These are phyloP conservation scores for Phrynocephalus forsythii DNA, from an alignment of 2,797 vertebrate genomes.

Conservation along the genomic window DNA sequence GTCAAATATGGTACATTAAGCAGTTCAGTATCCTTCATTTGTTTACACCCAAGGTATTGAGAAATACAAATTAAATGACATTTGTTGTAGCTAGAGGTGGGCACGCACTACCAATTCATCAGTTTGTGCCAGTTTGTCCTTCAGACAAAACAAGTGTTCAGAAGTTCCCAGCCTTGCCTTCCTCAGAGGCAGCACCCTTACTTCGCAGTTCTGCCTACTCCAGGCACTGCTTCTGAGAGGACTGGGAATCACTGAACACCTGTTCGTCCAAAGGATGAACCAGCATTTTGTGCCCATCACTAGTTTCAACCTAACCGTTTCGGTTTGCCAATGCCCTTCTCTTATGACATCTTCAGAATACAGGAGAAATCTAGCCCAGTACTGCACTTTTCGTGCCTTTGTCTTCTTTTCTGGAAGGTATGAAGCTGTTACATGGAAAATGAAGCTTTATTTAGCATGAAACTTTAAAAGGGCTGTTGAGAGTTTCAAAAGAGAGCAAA, in stretches of 20 bases:
- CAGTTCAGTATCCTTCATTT: not conserved
- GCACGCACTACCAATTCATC: too few relatives aligned
- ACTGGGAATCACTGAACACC: too few relatives aligned
- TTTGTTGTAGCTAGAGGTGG: not conserved
- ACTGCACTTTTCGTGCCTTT: not conserved
- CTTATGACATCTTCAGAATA: not conserved
- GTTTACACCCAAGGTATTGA: not conserved
- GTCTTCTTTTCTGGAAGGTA: not conserved
- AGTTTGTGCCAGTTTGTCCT: too few relatives aligned
- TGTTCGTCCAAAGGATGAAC: too few relatives aligned
- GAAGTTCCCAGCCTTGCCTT: too few relatives aligned
- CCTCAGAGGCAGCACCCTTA: too few relatives aligned
- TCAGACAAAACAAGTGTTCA: too few relatives aligned
- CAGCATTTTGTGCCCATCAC: too few relatives aligned
- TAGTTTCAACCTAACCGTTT: too few relatives aligned
- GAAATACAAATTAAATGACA: not conserved
- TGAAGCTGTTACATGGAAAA: not conserved
- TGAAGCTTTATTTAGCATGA: conserved; percentile 23
- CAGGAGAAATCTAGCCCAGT: not conserved
- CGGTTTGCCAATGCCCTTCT: not conserved
- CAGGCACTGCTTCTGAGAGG: too few relatives aligned
- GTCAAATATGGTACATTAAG: not conserved
- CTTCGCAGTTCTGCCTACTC: too few relatives aligned
- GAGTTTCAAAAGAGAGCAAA: conserved; percentile 5
- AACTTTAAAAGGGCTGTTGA: conserved; percentile 19